phyloP scores from a whole-genome alignment of 2,888 invertebrate species.

The Troides oblongomaculatus region DNA sequence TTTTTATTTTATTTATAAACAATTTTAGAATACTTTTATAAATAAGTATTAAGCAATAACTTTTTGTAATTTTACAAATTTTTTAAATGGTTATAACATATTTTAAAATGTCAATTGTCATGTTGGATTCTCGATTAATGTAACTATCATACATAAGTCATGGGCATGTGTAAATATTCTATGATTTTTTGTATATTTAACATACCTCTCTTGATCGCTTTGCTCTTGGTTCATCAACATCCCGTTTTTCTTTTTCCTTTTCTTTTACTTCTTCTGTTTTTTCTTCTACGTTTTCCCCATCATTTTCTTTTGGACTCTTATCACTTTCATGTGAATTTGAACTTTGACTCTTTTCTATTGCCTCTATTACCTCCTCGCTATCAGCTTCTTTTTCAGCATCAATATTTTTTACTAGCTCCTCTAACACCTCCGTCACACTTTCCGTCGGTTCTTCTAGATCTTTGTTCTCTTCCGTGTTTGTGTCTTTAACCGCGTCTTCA shows the following conservation, averaged over 20 bases:
- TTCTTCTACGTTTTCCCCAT: slow-evolving; percentile 30
- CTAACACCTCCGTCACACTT: slow-evolving; percentile 24
- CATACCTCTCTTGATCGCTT: slow-evolving; percentile 71
- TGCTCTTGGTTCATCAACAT: slow-evolving; percentile 63
- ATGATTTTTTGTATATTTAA: background rate
- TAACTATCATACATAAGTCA: no score
- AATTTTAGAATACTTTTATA: no score
- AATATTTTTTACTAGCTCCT: slow-evolving; percentile 27
- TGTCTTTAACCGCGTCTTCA: slow-evolving; percentile 31
- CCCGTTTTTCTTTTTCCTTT: slow-evolving; percentile 41
- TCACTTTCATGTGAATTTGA: slow-evolving; percentile 26
- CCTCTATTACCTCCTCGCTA: slow-evolving; percentile 26
- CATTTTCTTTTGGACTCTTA: slow-evolving; percentile 30
- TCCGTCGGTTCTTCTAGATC: slow-evolving; percentile 26
- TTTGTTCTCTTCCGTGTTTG: slow-evolving; percentile 27
- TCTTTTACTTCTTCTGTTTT: slow-evolving; percentile 29
- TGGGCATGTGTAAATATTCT: no score
- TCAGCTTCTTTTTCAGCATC: slow-evolving; percentile 26
- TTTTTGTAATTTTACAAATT: no score
- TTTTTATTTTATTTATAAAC: no score
- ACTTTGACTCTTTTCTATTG: slow-evolving; percentile 34
- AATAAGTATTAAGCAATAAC: no score
- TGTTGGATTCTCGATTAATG: no score
- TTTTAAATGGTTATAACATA: no score
- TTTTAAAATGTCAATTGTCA: no score